Base-by-base conservation (phyloP, 2,113 vertebrate species). In the Porphyrio hochstetteri region DNA sequence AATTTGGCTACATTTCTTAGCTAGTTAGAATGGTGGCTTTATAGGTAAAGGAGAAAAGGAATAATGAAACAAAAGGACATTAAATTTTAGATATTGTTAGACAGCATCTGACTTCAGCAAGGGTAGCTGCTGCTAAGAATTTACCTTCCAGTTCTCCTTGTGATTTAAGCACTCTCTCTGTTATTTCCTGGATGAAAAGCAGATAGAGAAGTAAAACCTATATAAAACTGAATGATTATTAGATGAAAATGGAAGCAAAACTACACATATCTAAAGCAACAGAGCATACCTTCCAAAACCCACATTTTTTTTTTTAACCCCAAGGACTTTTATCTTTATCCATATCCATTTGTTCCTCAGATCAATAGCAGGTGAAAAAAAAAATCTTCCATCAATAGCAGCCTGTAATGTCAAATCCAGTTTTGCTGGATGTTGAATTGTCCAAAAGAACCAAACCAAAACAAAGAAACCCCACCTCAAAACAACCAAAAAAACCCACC, bases 241-340 rank as follows among this genome's bases (percentile, higher is more conserved):
- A 64, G 16, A 5, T 29, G 31, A 70, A 77, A 86, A 72, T 40
- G 5, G 24, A 83, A 86, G 18, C 11, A 60, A 79, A 91, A 28
- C 7, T 23, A 52, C 28, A 46, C 8, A 12, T 21, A 57, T 5
- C 29, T 35, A 21, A 86, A 78, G 13, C 38, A 8, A 63, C 28
- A 67, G 16, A 13, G 3, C 3, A 29, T n/a, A 57, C 25, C 10
- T 72, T 61, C 33, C 4, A 70, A 80, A 71, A 53, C 1, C 0
- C 5, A 59, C 3, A 6, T 2, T 2, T 38, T 19, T 46, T 44
- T 44, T 74, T 63, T 31, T 2, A 53, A 38, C 1, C 1, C 1
- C 2, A 40, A 69, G 2, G 16, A n/a, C 33, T 69, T 86, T 46
- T 60, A 20, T 28, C 31, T 40, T 88, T 61, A 76, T 72, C 12